phyloP scores from a whole-genome alignment of 2,888 invertebrate species.

The Eledona agricola region DNA sequence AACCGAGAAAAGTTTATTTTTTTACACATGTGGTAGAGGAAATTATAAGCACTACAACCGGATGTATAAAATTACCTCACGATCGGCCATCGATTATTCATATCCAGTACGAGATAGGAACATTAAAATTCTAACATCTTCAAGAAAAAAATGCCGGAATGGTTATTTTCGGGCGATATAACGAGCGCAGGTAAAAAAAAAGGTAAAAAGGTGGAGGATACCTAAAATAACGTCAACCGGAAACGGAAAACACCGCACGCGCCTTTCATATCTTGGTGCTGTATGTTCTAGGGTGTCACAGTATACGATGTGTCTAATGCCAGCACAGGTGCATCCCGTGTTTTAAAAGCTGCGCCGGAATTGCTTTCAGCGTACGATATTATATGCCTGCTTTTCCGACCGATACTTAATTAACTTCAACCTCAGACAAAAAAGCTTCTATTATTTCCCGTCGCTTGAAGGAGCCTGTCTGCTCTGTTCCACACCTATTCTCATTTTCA shows the following conservation, averaged over 20 bases:
- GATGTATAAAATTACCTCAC: slow-evolving; percentile 19
- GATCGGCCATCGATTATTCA: slow-evolving; percentile 24
- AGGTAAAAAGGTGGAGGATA: slow-evolving; percentile 35
- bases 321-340: slow-evolving; percentile 39
- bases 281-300: slow-evolving; percentile 31
- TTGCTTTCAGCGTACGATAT: slow-evolving; percentile 31
- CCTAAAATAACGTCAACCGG: slow-evolving; percentile 40
- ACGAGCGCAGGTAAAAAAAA: slow-evolving; percentile 14
- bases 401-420: slow-evolving; percentile 32
- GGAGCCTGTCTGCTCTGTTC: no score
- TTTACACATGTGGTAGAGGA: slow-evolving; percentile 5
- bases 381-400: slow-evolving; percentile 21
- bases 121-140: slow-evolving; percentile 7
- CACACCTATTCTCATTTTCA: no score
- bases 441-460: no score
- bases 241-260: slow-evolving; percentile 40
- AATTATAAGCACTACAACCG: slow-evolving; percentile 8
- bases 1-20: slow-evolving; percentile 19
- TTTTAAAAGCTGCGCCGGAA: slow-evolving; percentile 35
- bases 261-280: slow-evolving; percentile 37
- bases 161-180: slow-evolving; percentile 21
- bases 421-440: slow-evolving; percentile 18
- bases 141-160: slow-evolving; percentile 16
- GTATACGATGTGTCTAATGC: slow-evolving; percentile 33
- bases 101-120: slow-evolving; percentile 1